These are phyloP conservation scores for Heliconius sara DNA, from an alignment of 2,888 invertebrate species.

Conservation along the genomic window DNA sequence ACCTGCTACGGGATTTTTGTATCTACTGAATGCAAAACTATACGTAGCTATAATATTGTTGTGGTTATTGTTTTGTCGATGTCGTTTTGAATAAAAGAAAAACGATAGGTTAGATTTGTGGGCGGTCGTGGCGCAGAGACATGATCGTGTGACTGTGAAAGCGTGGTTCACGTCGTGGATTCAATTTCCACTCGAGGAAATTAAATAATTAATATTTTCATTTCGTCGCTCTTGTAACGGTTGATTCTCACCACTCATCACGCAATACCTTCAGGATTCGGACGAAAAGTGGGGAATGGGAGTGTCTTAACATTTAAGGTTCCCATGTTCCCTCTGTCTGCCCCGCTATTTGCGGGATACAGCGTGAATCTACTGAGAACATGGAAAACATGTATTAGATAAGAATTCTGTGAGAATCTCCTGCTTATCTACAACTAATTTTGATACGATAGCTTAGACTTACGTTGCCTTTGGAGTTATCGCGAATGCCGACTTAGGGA, in stretches of 20 bases:
- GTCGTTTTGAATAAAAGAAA: not conserved
- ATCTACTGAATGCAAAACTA: conserved; percentile 5
- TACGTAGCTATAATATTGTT: conserved; percentile 1
- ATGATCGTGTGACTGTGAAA: not conserved
- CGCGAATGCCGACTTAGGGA: conserved; percentile 28
- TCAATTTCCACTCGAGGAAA: not conserved
- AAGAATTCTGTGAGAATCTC: conserved; percentile 19
- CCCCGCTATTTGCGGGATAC: not conserved
- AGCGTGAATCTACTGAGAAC: not conserved
- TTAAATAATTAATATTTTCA: not conserved
- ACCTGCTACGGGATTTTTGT: conserved; percentile 28
- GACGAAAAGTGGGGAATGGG: not conserved
- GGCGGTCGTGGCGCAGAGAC: not conserved
- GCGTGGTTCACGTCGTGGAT: not conserved
- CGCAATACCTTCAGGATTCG: not conserved
- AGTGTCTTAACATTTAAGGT: not conserved
- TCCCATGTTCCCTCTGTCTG: not conserved
- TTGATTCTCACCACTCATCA: not conserved
- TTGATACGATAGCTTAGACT: conserved; percentile 34
- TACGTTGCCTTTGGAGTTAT: conserved; percentile 28
- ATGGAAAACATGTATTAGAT: conserved; percentile 26
- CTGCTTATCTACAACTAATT: conserved; percentile 26
- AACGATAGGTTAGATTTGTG: not conserved
- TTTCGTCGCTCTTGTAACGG: not conserved
- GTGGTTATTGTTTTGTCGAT: not conserved